Conservation (phyloP, 2,113 vertebrate genomes). For the Neodon shergylaensis region DNA sequence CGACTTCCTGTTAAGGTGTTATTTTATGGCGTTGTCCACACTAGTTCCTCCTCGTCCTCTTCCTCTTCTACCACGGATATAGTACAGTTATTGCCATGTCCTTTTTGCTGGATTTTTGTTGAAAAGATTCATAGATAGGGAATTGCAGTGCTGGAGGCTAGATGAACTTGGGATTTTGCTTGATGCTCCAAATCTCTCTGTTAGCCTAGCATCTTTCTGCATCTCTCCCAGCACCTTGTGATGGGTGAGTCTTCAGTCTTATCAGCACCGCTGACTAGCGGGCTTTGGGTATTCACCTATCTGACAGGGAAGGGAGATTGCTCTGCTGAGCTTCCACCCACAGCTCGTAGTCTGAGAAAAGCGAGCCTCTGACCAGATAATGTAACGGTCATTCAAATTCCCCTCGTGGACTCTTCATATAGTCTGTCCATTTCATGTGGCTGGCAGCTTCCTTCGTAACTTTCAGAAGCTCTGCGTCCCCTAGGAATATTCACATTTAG, state of each 20-base stretch:
- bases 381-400: background rate
- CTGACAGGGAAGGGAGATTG: background rate
- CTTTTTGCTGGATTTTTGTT: constrained; percentile 10
- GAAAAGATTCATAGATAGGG: background rate
- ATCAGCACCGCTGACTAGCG: background rate
- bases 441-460: constrained; percentile 3
- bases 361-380: background rate
- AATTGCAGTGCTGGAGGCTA: background rate
- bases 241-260: background rate
- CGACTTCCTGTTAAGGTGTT: background rate
- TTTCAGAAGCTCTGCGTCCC: constrained; percentile 27
- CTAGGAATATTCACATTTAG: constrained; percentile 7
- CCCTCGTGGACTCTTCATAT: background rate
- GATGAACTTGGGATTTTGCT: background rate
- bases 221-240: background rate
- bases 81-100: background rate
- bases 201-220: background rate
- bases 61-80: background rate
- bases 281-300: background rate
- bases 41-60: background rate
- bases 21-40: background rate
- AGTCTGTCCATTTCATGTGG: background rate
- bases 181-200: background rate
- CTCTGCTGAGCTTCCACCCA: background rate
- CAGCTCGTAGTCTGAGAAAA: constrained; percentile 19